Conservation (phyloP, 2,113 vertebrate species). For the Romanogobio albipinnatus region DNA sequence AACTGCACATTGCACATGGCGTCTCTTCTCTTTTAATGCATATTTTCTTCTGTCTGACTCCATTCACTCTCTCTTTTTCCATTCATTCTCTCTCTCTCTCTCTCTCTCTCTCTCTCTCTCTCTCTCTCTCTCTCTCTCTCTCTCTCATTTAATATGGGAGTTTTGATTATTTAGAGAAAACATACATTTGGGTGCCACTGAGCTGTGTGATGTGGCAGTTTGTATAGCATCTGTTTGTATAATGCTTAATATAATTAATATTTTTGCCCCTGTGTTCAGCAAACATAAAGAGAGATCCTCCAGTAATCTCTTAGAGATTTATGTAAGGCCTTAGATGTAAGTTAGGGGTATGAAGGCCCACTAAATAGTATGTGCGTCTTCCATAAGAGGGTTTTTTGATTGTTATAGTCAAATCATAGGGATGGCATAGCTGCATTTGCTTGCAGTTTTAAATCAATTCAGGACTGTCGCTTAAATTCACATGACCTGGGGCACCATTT, state of each 20-base stretch:
- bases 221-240: background rate
- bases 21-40: background rate
- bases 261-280: background rate
- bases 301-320: background rate
- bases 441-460: background rate
- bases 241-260: background rate
- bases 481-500: background rate
- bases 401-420: background rate
- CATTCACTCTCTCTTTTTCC: background rate
- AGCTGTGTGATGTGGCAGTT: background rate
- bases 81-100: background rate
- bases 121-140: background rate
- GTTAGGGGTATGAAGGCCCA: background rate
- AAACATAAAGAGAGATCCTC: background rate
- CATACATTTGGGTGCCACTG: background rate
- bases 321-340: background rate
- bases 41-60: no score
- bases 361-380: background rate
- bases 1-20: conserved; percentile 26
- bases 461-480: background rate
- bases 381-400: background rate
- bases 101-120: no score
- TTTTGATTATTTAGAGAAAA: conserved; percentile 8
- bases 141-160: background rate
- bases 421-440: background rate